phyloP scores from a whole-genome alignment of 2,113 vertebrate species.

The Heliornis fulica region DNA sequence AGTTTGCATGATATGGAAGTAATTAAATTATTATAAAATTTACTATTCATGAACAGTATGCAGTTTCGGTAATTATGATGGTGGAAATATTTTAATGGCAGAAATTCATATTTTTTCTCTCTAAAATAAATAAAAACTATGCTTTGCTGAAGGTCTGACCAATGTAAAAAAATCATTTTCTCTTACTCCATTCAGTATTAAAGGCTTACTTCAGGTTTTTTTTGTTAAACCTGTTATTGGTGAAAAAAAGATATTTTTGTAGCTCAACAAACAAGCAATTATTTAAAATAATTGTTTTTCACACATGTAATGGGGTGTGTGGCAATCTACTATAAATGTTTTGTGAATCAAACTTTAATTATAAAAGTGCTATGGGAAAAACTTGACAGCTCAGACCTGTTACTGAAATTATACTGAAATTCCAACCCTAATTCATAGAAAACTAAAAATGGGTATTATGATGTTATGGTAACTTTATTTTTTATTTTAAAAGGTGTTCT shows the following conservation, averaged over 20 bases:
- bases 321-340: not conserved
- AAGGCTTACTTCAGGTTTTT: not conserved
- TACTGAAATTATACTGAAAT: not conserved
- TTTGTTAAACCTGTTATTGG: not conserved
- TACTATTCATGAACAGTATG: not conserved
- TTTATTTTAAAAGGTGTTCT: not conserved
- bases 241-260: not conserved
- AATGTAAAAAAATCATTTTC: not conserved
- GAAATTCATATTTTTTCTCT: not conserved
- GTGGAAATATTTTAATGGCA: not conserved
- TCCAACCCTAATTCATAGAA: not conserved
- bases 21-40: not conserved
- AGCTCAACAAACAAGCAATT: not conserved
- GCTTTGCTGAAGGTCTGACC: not conserved
- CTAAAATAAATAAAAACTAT: not conserved
- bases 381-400: not conserved
- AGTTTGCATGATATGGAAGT: not conserved
- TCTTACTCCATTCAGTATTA: not conserved
- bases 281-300: constrained; percentile 30
- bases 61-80: not conserved
- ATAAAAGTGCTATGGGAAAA: not conserved
- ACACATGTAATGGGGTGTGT: not conserved
- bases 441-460: not conserved
- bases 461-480: not conserved
- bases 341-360: not conserved